Evolutionary conservation across 1,140 invertebrate genomes (phyloP).

Genomic region (Aradophagus sp.): DNA sequence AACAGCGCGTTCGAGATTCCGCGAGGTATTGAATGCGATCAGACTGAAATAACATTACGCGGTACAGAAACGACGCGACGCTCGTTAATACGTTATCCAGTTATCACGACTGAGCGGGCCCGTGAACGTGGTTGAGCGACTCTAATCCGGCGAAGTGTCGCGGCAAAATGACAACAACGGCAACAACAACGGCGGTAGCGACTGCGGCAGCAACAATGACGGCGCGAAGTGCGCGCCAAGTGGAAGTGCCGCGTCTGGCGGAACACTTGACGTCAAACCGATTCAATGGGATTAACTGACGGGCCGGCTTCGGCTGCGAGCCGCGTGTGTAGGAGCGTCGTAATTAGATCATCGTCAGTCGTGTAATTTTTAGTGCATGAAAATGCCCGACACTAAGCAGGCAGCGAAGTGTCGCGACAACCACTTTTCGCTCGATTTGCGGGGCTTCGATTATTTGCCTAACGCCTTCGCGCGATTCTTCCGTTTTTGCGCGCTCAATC

Average conservation of each 20-base stretch:
- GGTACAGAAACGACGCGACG: no score
- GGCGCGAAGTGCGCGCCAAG: conserved; percentile 7
- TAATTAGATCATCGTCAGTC: conserved; percentile 38
- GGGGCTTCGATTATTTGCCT: conserved; percentile 40
- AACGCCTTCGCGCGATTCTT: conserved; percentile 2
- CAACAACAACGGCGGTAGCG: not conserved
- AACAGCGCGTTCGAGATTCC: no score
- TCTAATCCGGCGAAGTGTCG: no score
- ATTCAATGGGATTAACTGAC: conserved; percentile 34
- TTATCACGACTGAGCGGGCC: no score
- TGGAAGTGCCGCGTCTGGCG: conserved; percentile 1
- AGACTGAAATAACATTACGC: no score
- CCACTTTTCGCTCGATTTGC: no score
- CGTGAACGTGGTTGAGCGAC: no score
- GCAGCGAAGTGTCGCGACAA: conserved; percentile 18
- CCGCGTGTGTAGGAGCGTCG: conserved; percentile 29
- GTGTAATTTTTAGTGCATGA: conserved; percentile 30
- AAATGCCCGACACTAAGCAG: conserved; percentile 30
- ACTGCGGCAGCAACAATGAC: conserved; percentile 3
- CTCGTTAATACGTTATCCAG: no score
- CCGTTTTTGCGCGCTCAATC: no score
- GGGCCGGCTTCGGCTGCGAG: conserved; percentile 21
- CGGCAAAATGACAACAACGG: no score
- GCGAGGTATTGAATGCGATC: no score
- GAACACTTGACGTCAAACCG: conserved; percentile 27